A percentile compares a stretch with the other conserved stretches of the same genome.
Evolutionary conservation across 1,140 invertebrate genomes (phyloP).

Genomic region (Drosophila saltans): DNA sequence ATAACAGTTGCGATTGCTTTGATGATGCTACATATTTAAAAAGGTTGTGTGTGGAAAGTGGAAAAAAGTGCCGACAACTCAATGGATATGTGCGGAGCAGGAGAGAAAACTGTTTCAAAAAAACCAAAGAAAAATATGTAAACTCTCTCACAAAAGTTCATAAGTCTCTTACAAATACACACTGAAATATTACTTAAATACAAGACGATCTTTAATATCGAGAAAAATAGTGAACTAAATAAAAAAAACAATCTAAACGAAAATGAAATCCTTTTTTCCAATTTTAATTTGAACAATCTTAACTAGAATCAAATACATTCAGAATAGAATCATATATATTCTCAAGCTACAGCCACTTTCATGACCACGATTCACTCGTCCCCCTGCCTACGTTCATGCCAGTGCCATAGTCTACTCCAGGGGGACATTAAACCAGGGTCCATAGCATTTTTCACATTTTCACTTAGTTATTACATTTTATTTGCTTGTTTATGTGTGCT

Average conservation of each 20-base stretch:
- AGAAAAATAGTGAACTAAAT: too few relatives aligned
- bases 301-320: background rate
- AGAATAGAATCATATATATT: too few relatives aligned
- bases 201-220: too few relatives aligned
- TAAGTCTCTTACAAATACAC: background rate
- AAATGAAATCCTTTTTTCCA: background rate
- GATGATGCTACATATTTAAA: background rate
- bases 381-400: background rate
- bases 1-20: constrained; percentile 4
- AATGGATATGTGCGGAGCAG: background rate
- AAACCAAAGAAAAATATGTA: background rate
- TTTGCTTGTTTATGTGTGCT: constrained; percentile 70
- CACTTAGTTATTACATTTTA: constrained; percentile 76
- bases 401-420: constrained; percentile 32
- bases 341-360: background rate
- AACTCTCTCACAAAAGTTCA: background rate
- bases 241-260: too few relatives aligned
- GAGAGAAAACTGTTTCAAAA: background rate
- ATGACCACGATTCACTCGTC: background rate
- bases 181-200: too few relatives aligned
- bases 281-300: constrained; percentile 8
- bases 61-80: background rate
- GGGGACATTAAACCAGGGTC: constrained; percentile 43
- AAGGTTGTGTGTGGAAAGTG: background rate
- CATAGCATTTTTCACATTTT: constrained; percentile 60